These are phyloP conservation scores for Macquaria australasica DNA, from an alignment of 2,113 vertebrate species.

Conservation along the genomic window DNA sequence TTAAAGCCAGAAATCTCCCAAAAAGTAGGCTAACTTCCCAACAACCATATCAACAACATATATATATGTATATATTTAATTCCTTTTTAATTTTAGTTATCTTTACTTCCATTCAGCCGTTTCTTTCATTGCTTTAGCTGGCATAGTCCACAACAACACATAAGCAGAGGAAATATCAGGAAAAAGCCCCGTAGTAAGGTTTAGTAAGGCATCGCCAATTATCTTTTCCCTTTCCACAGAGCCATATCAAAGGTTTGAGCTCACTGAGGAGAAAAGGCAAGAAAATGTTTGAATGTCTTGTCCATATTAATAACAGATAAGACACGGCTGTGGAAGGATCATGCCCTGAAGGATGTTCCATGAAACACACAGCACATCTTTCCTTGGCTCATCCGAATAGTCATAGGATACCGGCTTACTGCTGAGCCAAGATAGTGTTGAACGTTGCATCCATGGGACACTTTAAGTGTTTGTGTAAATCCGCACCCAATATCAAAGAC, in stretches of 20 bases:
- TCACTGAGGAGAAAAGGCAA: conserved; percentile 41
- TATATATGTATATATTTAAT: not conserved
- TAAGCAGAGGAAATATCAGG: not conserved
- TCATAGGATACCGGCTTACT: conserved; percentile 9
- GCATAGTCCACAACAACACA: not conserved
- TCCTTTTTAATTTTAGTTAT: conserved; percentile 6
- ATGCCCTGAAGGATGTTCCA: conserved; percentile 21
- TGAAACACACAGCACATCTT: conserved; percentile 7
- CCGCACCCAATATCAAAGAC: conserved; percentile 7
- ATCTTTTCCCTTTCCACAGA: conserved; percentile 33
- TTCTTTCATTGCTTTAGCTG: not conserved
- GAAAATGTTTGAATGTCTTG: conserved; percentile 44
- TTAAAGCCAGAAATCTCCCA: not conserved
- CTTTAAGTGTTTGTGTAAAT: conserved; percentile 24
- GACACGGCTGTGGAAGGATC: conserved; percentile 20
- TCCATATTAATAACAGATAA: conserved; percentile 66
- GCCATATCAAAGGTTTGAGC: conserved; percentile 48
- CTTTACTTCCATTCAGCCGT: not conserved
- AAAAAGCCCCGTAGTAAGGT: conserved; percentile 3
- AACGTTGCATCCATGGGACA: not conserved
- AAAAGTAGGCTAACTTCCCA: not conserved
- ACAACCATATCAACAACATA: not conserved
- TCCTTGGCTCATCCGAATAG: conserved; percentile 10
- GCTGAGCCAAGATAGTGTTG: conserved; percentile 3
- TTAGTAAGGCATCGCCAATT: conserved; percentile 40